Evolutionary conservation across 2,888 invertebrate genomes (phyloP), one percentile per base, ranked within the genome.

Genomic region (Coecobrya sp.): DNA sequence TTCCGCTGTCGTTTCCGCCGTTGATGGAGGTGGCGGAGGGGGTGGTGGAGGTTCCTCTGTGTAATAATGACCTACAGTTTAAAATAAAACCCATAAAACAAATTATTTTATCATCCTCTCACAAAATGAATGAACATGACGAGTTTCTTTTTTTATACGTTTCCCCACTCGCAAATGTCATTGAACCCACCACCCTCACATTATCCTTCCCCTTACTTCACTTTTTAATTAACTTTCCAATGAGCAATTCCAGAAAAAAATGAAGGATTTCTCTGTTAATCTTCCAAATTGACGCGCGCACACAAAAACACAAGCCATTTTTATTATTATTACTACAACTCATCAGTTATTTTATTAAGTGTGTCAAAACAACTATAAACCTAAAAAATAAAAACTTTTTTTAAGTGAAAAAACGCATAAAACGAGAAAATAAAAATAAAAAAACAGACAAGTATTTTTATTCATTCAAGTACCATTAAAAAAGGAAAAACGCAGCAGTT

Each of bases 41-140:
- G 91, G 91, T 70, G 91, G 70, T 19, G 91, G 91, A 0, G 91
- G 91, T 22, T 91, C 91, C 16, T 81, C 81, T 0, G 91, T 68
- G 22, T 68, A 87, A 25, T 87, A 91, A 13, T 36, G 42, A 36
- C 59, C 76, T 49, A 13, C 10, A 11, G 4, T 49, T 10, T 10
- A 49, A 59, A n/a, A n/a, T n/a, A n/a, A n/a, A n/a, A n/a, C n/a
- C n/a, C n/a, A n/a, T n/a, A n/a, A n/a, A n/a, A n/a, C n/a, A n/a
- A n/a, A n/a, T n/a, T n/a, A n/a, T n/a, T n/a, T n/a, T n/a, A n/a
- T n/a, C n/a, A n/a, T n/a, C n/a, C n/a, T n/a, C 22, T 19, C 59
- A 59, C 52, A 10, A 52, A 22, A 59, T 19, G 19, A 59, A 22
- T 22, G 36, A 7, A 36, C n/a, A n/a, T n/a, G n/a, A n/a, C n/a